Evolutionary conservation across 2,888 invertebrate species (phyloP).

Genomic region (Antheraea assamensis): DNA sequence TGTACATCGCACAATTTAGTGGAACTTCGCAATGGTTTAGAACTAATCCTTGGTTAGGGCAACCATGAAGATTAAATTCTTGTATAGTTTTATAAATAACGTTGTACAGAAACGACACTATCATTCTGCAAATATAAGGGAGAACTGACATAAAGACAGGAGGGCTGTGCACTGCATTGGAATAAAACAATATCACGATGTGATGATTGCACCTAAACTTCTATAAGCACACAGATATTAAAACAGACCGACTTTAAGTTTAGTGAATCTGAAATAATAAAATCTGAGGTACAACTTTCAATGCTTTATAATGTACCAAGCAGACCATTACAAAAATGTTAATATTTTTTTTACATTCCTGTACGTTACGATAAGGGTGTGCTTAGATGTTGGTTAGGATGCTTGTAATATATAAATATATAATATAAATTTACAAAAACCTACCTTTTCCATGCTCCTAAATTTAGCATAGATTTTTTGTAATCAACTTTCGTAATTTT

Average conservation of each 20-base stretch:
- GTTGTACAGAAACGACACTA: neutral
- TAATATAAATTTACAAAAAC: neutral
- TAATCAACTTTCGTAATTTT: neutral
- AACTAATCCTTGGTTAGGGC: constrained; percentile 6
- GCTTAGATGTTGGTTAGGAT: neutral
- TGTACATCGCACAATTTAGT: constrained; percentile 11
- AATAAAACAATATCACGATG: too few relatives aligned
- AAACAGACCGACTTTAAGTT: neutral
- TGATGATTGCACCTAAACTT: too few relatives aligned
- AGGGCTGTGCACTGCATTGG: too few relatives aligned
- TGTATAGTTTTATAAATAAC: neutral
- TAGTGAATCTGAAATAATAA: neutral
- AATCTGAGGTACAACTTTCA: neutral
- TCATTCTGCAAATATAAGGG: too few relatives aligned
- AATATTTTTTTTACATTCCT: neutral
- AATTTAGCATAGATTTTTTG: neutral
- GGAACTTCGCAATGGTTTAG: constrained; percentile 11
- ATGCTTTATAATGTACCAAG: neutral
- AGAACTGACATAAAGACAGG: too few relatives aligned
- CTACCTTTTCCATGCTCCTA: neutral
- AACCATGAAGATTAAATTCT: neutral
- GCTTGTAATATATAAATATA: neutral
- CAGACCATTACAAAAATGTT: neutral
- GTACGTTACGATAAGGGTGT: neutral
- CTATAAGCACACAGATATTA: too few relatives aligned